Evolutionary conservation across 2,888 invertebrate genomes (phyloP), one percentile per base, ranked within the genome.

Genomic region (Drosophila atripex): DNA sequence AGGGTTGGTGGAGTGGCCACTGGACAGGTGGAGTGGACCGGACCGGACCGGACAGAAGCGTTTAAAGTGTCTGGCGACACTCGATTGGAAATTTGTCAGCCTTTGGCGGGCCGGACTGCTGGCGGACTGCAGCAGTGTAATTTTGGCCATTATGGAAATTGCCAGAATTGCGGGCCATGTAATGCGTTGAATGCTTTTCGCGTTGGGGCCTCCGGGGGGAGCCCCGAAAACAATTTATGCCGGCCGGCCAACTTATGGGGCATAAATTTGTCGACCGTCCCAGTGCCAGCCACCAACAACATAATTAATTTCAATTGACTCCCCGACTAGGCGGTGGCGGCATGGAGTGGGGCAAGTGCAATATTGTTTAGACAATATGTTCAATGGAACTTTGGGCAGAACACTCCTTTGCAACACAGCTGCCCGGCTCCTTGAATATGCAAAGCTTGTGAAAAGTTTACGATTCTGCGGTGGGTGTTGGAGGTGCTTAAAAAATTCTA

Each of bases 261-360:
- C 80, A 82, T 82, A 88, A 88, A 82, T 88, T 78, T 70, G 39
- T 43, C 66, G 57, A 47, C 66, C 41, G 9, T 9, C 11, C 59
- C n/a, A 70, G 46, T 41, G 65, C 78, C 59, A 16, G 28, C 51
- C 39, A 45, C 54, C 54, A 35, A 46, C 54, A 82, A 74, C 80
- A 88, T 83, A 88, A 86, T 82, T 86, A 88, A 88, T 86, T 88
- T 74, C 76, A 86, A 83, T 82, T 79, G 71, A 82, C 72, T 73
- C 28, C 71, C 57, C 54, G 59, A 50, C 63, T 72, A 68, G 21
- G 28, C 28, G 1, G 7, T 28, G 28, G 28, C 8, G 28, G 28
- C 8, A 9, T 2, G 9, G 28, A 9, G 7, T 30, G 4, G 38
- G 46, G 47, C 25, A 32, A 18, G 18, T 18, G 64, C 73, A 66